A percentile compares a stretch with the other conserved stretches of the same genome.
phyloP scores from a whole-genome alignment of 2,797 vertebrate species.

The Neosilurus hyrtlii region DNA sequence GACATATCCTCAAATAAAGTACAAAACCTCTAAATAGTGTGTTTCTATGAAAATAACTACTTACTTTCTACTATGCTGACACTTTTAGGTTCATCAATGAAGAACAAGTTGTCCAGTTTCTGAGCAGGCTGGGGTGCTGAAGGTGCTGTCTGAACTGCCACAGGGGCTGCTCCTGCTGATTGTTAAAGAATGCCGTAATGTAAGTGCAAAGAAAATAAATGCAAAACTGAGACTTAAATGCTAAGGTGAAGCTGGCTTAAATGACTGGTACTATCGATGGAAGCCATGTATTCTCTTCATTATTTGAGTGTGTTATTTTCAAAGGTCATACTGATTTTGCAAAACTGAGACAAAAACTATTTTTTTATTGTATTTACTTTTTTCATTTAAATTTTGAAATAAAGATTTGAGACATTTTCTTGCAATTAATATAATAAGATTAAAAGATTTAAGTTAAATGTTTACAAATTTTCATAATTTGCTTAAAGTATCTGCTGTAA shows the following conservation, averaged over 20 bases:
- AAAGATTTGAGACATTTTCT: neutral
- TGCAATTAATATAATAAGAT: neutral
- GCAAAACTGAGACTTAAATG: neutral
- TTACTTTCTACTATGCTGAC: conserved; percentile 87
- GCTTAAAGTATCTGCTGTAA: neutral
- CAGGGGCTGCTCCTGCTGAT: conserved; percentile 68
- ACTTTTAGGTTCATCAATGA: conserved; percentile 86
- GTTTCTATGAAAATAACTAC: conserved; percentile 54
- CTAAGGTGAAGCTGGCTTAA: neutral
- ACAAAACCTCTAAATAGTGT: neutral
- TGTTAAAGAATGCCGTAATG: conserved; percentile 53
- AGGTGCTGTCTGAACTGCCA: conserved; percentile 70
- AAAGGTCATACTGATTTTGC: neutral
- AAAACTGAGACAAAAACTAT: neutral
- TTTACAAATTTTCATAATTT: neutral
- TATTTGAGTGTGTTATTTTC: neutral
- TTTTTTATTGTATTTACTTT: too few species aligned
- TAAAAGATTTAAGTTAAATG: too few species aligned
- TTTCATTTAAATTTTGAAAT: neutral
- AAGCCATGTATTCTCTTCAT: neutral
- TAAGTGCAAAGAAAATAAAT: neutral
- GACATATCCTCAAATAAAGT: conserved; percentile 74
- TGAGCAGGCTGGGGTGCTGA: conserved; percentile 70
- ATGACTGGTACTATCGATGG: neutral
- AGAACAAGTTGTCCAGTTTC: conserved; percentile 81